phyloP scores from a whole-genome alignment of 2,113 vertebrate genomes.

The Microcebus griseorufus region DNA sequence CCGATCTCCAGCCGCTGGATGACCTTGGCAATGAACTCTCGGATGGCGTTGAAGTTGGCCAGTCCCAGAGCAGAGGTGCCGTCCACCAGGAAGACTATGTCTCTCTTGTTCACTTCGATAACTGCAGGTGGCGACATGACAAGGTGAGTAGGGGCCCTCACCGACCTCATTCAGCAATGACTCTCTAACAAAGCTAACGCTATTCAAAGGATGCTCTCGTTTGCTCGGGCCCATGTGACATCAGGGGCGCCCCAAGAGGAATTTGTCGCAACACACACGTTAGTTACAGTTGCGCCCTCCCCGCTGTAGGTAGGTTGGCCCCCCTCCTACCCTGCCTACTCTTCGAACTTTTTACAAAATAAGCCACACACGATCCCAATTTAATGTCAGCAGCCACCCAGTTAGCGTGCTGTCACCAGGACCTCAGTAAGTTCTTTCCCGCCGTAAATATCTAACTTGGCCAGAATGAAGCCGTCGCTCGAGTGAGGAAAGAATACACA shows the following conservation, averaged over 20 bases:
- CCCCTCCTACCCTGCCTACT: not conserved
- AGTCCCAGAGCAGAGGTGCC: constrained; percentile 88
- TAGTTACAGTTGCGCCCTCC: not conserved
- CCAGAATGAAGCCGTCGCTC: not conserved
- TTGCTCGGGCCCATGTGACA: accelerated
- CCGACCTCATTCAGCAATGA: accelerated
- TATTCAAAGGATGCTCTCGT: accelerated
- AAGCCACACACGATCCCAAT: not conserved
- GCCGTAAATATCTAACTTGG: not conserved
- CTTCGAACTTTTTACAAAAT: not conserved
- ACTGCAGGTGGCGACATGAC: constrained; percentile 86
- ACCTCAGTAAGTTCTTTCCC: not conserved
- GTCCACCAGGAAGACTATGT: constrained; percentile 97
- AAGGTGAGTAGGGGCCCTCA: constrained; percentile 46
- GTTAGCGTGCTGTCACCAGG: not conserved
- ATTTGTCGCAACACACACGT: not conserved
- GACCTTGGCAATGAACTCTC: constrained; percentile 90
- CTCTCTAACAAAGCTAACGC: not conserved
- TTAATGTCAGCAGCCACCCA: not conserved
- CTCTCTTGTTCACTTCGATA: constrained; percentile 91
- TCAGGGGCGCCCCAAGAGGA: not conserved
- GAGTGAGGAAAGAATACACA: accelerated
- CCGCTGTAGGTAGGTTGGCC: not conserved
- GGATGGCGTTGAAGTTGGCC: constrained; percentile 84
- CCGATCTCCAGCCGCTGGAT: constrained; percentile 92